Conservation (phyloP, 2,797 vertebrate genomes). For the Sebastes diaconus region DNA sequence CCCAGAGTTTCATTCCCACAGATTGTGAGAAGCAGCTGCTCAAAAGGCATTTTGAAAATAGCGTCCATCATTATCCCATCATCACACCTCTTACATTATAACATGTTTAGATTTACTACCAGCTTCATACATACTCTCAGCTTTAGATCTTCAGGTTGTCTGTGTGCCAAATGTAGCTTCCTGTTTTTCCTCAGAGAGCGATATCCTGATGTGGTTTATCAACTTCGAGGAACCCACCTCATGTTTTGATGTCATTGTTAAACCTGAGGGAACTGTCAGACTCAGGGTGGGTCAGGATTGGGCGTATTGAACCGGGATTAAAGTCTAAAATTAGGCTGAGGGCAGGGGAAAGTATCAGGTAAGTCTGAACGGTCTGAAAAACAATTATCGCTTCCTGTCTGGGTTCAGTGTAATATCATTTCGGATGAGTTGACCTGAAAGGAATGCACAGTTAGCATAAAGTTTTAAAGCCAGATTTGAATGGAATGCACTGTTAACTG, state of each 20-base stretch:
- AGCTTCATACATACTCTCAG: background rate
- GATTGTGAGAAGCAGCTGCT: background rate
- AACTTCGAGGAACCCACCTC: conserved; percentile 16
- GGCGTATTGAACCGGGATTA: conserved; percentile 60
- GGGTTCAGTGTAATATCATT: conserved; percentile 48
- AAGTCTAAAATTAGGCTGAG: conserved; percentile 59
- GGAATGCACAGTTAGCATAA: conserved; percentile 66
- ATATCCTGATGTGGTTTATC: conserved; percentile 46
- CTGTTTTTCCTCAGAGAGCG: conserved; percentile 39
- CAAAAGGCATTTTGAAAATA: background rate
- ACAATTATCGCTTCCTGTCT: conserved; percentile 73
- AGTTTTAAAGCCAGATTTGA: conserved; percentile 66
- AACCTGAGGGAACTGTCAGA: conserved; percentile 47
- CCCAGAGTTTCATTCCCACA: background rate
- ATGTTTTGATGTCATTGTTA: conserved; percentile 46
- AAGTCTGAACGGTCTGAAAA: conserved; percentile 46
- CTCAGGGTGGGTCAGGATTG: conserved; percentile 68
- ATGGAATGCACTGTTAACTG: conserved; percentile 68
- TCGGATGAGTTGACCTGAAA: conserved; percentile 52
- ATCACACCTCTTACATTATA: background rate
- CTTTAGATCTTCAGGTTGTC: conserved; percentile 6
- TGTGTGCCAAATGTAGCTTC: conserved; percentile 43
- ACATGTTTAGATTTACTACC: background rate
- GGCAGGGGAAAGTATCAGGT: conserved; percentile 43
- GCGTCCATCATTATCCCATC: background rate